Percentiles rank a stretch among this genome's conserved stretches.
phyloP scores from a whole-genome alignment of 2,888 invertebrate genomes.

The Dasysyrphus tricinctus region DNA sequence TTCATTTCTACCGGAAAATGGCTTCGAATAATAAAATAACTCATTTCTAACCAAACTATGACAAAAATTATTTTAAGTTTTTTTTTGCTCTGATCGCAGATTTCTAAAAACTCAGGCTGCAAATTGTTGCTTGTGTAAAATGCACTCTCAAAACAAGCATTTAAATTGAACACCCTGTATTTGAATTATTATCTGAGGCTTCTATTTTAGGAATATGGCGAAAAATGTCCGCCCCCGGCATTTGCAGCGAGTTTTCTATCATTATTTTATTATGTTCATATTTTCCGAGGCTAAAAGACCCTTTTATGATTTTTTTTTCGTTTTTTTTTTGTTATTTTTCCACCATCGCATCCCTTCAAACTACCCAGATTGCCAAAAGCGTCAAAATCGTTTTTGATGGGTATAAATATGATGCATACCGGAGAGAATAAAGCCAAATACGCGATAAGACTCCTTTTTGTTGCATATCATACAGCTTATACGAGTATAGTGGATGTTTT shows the following conservation, averaged over 20 bases:
- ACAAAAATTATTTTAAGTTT: too few relatives aligned
- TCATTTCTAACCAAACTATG: too few relatives aligned
- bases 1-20: too few relatives aligned
- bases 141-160: too few relatives aligned
- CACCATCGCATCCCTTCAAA: slow-evolving; percentile 58
- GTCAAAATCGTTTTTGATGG: slow-evolving; percentile 64
- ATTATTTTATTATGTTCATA: slow-evolving; percentile 75
- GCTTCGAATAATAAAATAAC: too few relatives aligned
- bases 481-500: slow-evolving; percentile 11
- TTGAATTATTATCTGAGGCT: not conserved
- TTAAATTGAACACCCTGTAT: slow-evolving; percentile 2
- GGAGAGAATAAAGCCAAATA: slow-evolving; percentile 59
- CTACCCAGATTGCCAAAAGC: slow-evolving; percentile 64
- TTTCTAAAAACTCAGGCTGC: too few relatives aligned
- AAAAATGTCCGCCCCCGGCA: slow-evolving; percentile 60
- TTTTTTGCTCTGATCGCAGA: too few relatives aligned
- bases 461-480: slow-evolving; percentile 13
- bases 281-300: slow-evolving; percentile 47
- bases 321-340: not conserved
- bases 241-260: slow-evolving; percentile 66
- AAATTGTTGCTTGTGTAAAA: too few relatives aligned
- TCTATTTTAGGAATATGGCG: slow-evolving; percentile 36
- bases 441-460: slow-evolving; percentile 65
- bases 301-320: slow-evolving; percentile 63
- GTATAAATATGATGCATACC: slow-evolving; percentile 50